Evolutionary conservation across 2,113 vertebrate species (phyloP).

Genomic region (Calyptommatus sinebrachiatus): DNA sequence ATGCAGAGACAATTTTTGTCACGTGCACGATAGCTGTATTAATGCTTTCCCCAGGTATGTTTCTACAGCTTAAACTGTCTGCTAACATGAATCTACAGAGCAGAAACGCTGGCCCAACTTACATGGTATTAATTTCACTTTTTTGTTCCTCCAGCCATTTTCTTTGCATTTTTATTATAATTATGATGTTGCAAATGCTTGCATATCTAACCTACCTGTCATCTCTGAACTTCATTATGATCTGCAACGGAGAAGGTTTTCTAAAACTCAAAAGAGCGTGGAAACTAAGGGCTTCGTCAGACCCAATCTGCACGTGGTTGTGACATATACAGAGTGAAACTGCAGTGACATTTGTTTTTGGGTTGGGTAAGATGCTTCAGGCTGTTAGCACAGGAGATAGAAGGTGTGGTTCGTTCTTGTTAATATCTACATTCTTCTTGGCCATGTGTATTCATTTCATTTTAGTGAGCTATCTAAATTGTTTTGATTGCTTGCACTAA

Average conservation of each 20-base stretch:
- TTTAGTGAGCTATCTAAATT: neutral
- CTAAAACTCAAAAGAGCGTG: too few species aligned
- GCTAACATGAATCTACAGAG: neutral
- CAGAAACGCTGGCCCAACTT: neutral
- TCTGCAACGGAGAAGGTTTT: too few species aligned
- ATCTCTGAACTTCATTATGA: too few species aligned
- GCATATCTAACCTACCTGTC: too few species aligned
- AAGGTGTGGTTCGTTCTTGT: neutral
- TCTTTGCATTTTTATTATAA: too few species aligned
- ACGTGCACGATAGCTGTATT: neutral
- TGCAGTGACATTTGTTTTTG: too few species aligned
- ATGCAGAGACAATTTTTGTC: neutral
- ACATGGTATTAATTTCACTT: neutral
- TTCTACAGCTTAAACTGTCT: neutral
- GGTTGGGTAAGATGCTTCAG: neutral
- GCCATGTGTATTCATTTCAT: neutral
- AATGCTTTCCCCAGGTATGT: neutral
- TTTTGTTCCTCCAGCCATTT: neutral
- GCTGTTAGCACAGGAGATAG: neutral
- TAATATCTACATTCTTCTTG: neutral
- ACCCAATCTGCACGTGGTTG: too few species aligned
- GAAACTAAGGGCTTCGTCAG: too few species aligned
- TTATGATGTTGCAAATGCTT: too few species aligned
- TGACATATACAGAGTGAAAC: too few species aligned
- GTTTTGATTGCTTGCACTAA: neutral